Conservation (phyloP, 2,113 vertebrate species). For the Collichthys lucidus region DNA sequence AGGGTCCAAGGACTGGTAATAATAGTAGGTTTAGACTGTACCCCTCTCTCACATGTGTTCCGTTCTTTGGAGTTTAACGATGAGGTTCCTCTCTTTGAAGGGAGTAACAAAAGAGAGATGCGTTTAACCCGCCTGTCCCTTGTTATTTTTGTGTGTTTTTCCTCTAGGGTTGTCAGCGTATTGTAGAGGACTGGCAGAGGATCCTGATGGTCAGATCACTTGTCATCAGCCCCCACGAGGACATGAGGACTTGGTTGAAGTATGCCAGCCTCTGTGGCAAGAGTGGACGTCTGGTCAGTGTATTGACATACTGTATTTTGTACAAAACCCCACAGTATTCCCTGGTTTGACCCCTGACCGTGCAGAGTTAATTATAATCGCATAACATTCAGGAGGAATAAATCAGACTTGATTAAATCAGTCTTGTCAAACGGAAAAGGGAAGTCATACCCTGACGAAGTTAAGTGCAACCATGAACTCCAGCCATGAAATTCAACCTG, state of each 20-base stretch:
- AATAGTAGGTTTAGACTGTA: slow-evolving; percentile 11
- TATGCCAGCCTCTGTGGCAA: slow-evolving; percentile 98
- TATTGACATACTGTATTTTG: neutral
- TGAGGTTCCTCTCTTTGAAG: slow-evolving; percentile 36
- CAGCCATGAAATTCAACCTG: slow-evolving; percentile 35
- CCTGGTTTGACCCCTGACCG: slow-evolving; percentile 6
- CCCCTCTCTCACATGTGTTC: slow-evolving; percentile 34
- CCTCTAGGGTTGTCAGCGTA: slow-evolving; percentile 94
- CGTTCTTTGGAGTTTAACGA: slow-evolving; percentile 50
- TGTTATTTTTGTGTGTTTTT: slow-evolving; percentile 37
- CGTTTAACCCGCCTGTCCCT: slow-evolving; percentile 21
- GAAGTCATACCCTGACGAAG: slow-evolving; percentile 22
- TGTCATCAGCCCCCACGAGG: slow-evolving; percentile 96
- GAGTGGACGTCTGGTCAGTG: slow-evolving; percentile 95
- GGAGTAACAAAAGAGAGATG: slow-evolving; percentile 25
- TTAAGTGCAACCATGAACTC: slow-evolving; percentile 35
- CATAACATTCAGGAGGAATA: slow-evolving; percentile 25
- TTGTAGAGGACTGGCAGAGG: slow-evolving; percentile 98
- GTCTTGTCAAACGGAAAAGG: slow-evolving; percentile 32
- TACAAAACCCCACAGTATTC: neutral
- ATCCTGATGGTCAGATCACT: slow-evolving; percentile 98
- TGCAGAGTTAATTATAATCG: slow-evolving; percentile 14
- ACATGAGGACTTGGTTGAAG: slow-evolving; percentile 99
- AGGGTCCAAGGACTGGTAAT: slow-evolving; percentile 14
- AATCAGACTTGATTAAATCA: slow-evolving; percentile 43